phyloP scores from a whole-genome alignment of 2,888 invertebrate species.

The Branchipolynoe longqiensis region DNA sequence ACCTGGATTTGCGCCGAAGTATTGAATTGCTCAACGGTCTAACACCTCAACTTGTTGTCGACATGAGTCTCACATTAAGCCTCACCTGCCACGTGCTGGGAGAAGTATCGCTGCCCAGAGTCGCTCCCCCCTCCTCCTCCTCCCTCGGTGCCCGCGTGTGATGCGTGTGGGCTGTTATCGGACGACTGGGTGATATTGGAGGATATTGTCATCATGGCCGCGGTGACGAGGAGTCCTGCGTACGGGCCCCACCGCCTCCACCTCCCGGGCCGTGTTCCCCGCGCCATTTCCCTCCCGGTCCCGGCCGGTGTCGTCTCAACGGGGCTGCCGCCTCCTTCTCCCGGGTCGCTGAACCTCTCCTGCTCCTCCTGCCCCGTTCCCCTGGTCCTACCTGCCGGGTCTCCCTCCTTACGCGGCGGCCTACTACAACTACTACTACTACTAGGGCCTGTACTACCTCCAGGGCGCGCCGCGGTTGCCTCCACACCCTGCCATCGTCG shows the following conservation, averaged over 20 bases:
- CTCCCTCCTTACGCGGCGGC: no score
- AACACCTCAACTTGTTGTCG: no score
- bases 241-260: constrained; percentile 34
- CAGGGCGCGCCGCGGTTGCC: background rate
- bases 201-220: constrained; percentile 54
- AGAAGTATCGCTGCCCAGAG: background rate
- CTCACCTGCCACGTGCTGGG: constrained; percentile 28
- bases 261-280: background rate
- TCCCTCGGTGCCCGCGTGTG: background rate
- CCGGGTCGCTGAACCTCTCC: background rate
- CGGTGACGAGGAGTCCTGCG: constrained; percentile 46
- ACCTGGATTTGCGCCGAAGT: no score
- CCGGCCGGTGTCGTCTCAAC: background rate
- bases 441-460: no score
- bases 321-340: background rate
- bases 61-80: no score
- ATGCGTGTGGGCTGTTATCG: background rate
- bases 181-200: constrained; percentile 52
- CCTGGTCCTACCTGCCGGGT: background rate
- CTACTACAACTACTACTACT: no score
- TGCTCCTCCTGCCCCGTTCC: background rate
- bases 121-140: no score
- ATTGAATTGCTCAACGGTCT: no score
- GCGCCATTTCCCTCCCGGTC: background rate
- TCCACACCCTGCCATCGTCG: constrained; percentile 31